phyloP scores from a whole-genome alignment of 1,140 invertebrate genomes.

The Heliconius nattereri region DNA sequence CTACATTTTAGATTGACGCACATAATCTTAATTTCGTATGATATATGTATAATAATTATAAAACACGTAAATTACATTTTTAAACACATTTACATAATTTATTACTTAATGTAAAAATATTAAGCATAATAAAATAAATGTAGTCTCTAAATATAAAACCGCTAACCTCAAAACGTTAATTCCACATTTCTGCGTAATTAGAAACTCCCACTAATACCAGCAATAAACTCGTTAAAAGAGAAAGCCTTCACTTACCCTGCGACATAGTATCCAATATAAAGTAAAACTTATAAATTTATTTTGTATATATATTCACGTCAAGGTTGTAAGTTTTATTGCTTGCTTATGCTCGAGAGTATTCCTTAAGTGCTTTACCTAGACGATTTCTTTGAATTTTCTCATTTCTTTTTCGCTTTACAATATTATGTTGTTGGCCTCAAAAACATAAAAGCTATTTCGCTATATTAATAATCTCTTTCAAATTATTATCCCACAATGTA shows the following conservation, averaged over 20 bases:
- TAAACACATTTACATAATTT: too few relatives aligned
- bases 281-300: conserved; percentile 33
- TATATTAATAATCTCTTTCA: conserved; percentile 12
- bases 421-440: conserved; percentile 29
- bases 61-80: too few relatives aligned
- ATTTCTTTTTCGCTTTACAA: conserved; percentile 30
- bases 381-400: conserved; percentile 32
- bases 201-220: conserved; percentile 15
- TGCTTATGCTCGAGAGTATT: conserved; percentile 29
- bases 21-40: neutral
- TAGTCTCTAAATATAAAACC: neutral
- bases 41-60: neutral
- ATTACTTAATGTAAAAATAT: neutral
- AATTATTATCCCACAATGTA: neutral
- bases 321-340: conserved; percentile 37
- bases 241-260: conserved; percentile 26
- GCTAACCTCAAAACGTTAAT: conserved; percentile 1
- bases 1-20: neutral
- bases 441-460: conserved; percentile 27
- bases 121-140: neutral
- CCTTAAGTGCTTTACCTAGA: conserved; percentile 27
- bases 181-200: conserved; percentile 18
- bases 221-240: conserved; percentile 30
- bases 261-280: conserved; percentile 25
- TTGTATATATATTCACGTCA: conserved; percentile 19